These are phyloP conservation scores for Augochlorella aurata DNA, from an alignment of 2,888 invertebrate species.

Conservation along the genomic window DNA sequence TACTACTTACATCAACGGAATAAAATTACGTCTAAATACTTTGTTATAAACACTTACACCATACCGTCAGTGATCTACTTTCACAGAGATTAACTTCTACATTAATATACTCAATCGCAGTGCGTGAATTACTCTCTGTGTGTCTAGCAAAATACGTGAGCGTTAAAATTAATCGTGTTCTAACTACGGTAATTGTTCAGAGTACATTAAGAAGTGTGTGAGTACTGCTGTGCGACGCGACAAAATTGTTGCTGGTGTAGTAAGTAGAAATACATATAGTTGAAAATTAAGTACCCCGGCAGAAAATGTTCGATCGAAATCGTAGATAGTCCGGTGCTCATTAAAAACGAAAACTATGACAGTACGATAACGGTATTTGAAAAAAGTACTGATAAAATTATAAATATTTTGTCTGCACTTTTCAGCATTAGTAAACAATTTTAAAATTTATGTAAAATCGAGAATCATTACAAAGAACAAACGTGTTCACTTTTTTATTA, in stretches of 20 bases:
- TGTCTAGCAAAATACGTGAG: constrained; percentile 24
- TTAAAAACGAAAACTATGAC: no score
- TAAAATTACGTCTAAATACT: constrained; percentile 16
- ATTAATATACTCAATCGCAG: constrained; percentile 34
- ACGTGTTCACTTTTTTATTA: no score
- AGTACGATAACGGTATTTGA: no score
- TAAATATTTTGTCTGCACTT: no score
- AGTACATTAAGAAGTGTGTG: constrained; percentile 8
- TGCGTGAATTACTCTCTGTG: neutral
- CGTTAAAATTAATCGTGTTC: constrained; percentile 28
- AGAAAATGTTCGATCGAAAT: neutral
- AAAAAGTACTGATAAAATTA: no score
- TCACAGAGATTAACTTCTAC: constrained; percentile 22
- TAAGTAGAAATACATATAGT: neutral
- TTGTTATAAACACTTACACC: constrained; percentile 31
- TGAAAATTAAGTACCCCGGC: neutral
- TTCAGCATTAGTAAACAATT: no score
- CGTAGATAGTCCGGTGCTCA: neutral
- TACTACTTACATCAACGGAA: constrained; percentile 22
- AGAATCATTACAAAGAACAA: no score
- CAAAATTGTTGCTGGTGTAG: constrained; percentile 15
- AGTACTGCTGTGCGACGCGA: constrained; percentile 26
- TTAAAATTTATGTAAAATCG: no score
- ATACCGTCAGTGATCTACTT: constrained; percentile 13
- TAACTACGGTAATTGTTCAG: constrained; percentile 3